Base-by-base conservation (phyloP, 2,888 invertebrate genomes). In the Agrilus mali region DNA sequence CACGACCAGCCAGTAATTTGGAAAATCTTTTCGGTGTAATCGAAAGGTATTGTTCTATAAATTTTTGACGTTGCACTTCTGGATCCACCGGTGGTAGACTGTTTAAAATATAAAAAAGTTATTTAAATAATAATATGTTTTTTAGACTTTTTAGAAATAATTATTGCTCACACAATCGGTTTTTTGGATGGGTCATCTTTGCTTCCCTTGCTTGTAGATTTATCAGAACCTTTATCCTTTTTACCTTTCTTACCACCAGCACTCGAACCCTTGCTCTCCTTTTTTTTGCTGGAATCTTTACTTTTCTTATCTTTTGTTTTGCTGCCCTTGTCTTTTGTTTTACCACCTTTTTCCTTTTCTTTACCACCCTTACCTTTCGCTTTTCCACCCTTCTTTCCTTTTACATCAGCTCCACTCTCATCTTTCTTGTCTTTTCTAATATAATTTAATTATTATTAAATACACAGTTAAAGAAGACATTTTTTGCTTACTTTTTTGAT, bases 21-120 rank as follows among this genome's bases (percentile, higher is more conserved):
- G 61, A 46, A 38, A 50, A 46, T 6, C 52, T 54, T 14, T 53
- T 53, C 3, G 71, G 67, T 5, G 55, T 44, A 40, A 71, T 53
- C 17, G 51, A 50, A 13, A 68, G 22, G 8, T 45, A 47, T 14
- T 53, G 47, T 7, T 58, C 49, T 3, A 51, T 42, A 5, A 60
- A 38, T 5, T 50, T 39, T 14, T 44, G 45, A 39, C 49, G 27
- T 44, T 17, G 47, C 33, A 49, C 47, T 44, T 52, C 50, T 1
- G 41, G 34, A 8, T 56, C 55, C 2, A 32, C 38, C 7, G 33
- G 44, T 41, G 36, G 47, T 33, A 34, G 44, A 34, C 3, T 27
- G 10, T 33, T 36, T 17, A 27, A 10, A 27, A 27, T 27, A 10
- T 27, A 27, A 27, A 10, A 27, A 27, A 7, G 4, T 2, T 10